Conservation (phyloP, 1,140 invertebrate species). For the Caligus rogercresseyi region DNA sequence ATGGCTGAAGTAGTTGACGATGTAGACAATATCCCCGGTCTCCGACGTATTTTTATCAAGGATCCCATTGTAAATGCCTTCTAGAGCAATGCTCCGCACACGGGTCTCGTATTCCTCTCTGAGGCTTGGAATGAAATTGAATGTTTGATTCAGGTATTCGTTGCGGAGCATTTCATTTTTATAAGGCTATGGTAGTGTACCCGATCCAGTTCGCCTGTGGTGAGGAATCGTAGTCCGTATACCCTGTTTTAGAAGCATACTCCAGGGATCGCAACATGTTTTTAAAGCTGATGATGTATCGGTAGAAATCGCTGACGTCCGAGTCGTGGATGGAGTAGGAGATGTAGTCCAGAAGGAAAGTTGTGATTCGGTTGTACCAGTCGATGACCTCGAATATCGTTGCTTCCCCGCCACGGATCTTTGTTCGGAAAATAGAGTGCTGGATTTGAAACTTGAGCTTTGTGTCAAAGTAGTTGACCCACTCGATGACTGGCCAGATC, state of each 20-base stretch:
- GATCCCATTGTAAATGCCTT: neutral
- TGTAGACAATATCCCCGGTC: neutral
- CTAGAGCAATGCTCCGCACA: neutral
- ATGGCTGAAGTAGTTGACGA: constrained; percentile 7
- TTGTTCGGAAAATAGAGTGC: constrained; percentile 17
- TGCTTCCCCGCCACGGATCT: constrained; percentile 14
- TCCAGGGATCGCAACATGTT: constrained; percentile 13
- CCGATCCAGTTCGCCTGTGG: neutral
- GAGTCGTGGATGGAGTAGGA: constrained; percentile 17
- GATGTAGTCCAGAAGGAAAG: constrained; percentile 5
- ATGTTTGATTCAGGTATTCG: constrained; percentile 19
- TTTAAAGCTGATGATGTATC: constrained; percentile 17
- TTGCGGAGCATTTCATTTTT: constrained; percentile 13
- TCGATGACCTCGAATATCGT: constrained; percentile 13
- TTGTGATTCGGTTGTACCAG: constrained; percentile 16
- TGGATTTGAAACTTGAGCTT: constrained; percentile 21
- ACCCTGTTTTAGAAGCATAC: constrained; percentile 13
- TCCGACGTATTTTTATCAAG: neutral
- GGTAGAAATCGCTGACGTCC: constrained; percentile 17
- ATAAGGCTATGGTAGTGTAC: constrained; percentile 1
- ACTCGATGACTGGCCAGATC: constrained; percentile 1
- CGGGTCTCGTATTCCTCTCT: constrained; percentile 6
- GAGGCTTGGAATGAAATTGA: constrained; percentile 16
- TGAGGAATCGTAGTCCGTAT: constrained; percentile 1
- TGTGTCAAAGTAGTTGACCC: constrained; percentile 13